Conservation (phyloP, 2,888 invertebrate genomes). For the Acleris holmiana region DNA sequence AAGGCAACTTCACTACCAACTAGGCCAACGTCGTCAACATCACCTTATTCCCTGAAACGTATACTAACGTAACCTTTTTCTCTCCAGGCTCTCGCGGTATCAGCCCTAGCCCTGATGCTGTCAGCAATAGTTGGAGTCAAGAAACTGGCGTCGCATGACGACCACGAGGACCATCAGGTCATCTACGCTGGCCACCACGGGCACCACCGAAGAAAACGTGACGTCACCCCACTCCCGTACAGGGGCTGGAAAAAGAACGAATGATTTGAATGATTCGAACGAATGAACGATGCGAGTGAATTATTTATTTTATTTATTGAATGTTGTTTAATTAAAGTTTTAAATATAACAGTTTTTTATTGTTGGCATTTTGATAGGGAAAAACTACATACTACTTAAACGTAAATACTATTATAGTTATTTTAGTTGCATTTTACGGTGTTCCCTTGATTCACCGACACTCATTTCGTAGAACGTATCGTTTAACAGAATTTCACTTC, state of each 20-base stretch:
- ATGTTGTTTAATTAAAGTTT: constrained; percentile 22
- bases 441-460: too few species aligned
- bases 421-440: too few species aligned
- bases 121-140: constrained; percentile 90
- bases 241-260: constrained; percentile 75
- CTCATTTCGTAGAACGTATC: too few species aligned
- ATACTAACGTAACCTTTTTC: constrained; percentile 7
- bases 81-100: constrained; percentile 85
- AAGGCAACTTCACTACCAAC: too few species aligned
- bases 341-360: background rate
- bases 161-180: constrained; percentile 84
- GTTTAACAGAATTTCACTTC: too few species aligned
- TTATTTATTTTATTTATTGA: constrained; percentile 34
- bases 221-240: constrained; percentile 76
- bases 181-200: constrained; percentile 86
- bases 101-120: constrained; percentile 89
- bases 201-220: constrained; percentile 82
- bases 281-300: constrained; percentile 21
- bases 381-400: too few species aligned
- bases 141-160: constrained; percentile 86
- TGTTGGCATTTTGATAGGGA: background rate
- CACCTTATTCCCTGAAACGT: too few species aligned
- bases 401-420: too few species aligned
- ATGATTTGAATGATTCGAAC: constrained; percentile 45
- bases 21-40: too few species aligned